Base-by-base conservation (phyloP, 2,888 invertebrate species). In the Corythucha ciliata region DNA sequence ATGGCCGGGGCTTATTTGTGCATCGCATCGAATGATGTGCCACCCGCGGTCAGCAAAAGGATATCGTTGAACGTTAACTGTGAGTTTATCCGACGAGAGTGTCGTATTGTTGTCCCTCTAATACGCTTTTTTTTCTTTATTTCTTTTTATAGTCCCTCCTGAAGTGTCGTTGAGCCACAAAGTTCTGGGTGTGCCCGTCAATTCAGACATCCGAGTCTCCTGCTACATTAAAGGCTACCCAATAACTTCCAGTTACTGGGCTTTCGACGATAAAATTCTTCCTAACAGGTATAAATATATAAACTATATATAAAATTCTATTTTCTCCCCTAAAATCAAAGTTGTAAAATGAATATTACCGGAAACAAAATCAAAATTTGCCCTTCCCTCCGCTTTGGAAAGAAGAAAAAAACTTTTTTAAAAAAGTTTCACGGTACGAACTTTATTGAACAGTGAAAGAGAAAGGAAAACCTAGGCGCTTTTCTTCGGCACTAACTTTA, bases 221-320 rank as follows among this genome's bases (percentile, higher is more conserved):
- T 33, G 33, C 33, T 33, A 33, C 33, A 7, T 33, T 18, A 33
- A 33, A 33, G 33, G 33, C 5, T 33, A 16, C 33, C 33, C 33
- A 3, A 5, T 18, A 7, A 33, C 33, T 4, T 7, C 4, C 33
- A 33, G 18, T 18, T 4, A 14, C 4, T 33, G 33, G 33, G 33
- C 18, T 33, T 33, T 33, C 33, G 18, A 33, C 14, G 18, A 33
- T 7, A 14, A 33, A 14, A 33, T 18, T 3, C 18, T 33, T 16
- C 33, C 33, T 33, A 14, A 33, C 33, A 33, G 33, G 33, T 33
- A 10, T 12, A 12, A 7, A 33, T 14, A 33, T 33, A 33, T n/a
- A n/a, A n/a, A n/a, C n/a, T n/a, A n/a, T n/a, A n/a, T n/a, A n/a
- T n/a, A n/a, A n/a, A n/a, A n/a, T n/a, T n/a, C n/a, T n/a, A n/a